phyloP scores from a whole-genome alignment of 2,797 vertebrate species.

The Chanos chanos region DNA sequence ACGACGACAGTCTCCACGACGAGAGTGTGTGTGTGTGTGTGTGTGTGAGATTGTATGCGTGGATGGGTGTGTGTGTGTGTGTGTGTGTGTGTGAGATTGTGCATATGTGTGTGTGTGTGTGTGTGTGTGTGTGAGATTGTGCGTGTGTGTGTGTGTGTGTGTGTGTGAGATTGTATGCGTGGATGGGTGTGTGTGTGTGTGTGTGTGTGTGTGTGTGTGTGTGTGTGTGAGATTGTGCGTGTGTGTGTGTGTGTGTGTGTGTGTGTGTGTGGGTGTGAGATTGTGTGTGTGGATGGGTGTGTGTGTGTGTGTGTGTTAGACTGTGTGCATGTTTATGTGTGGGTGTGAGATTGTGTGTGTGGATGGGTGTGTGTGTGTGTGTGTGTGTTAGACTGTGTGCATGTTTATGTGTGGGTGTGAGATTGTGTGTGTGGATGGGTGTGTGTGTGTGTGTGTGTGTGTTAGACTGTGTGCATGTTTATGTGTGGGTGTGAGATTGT shows the following conservation, averaged over 20 bases:
- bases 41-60: constrained; percentile 42
- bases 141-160: not conserved
- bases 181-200: constrained; percentile 39
- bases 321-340: not conserved
- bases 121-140: constrained; percentile 37
- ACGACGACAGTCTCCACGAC: too few species aligned
- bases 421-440: constrained; percentile 25
- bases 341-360: constrained; percentile 24
- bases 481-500: constrained; percentile 9
- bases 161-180: too few species aligned
- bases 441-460: not conserved
- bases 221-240: constrained; percentile 5
- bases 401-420: not conserved
- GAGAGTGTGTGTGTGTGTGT: not conserved
- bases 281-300: not conserved
- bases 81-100: constrained; percentile 24
- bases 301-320: not conserved
- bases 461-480: constrained; percentile 51
- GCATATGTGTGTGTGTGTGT: not conserved
- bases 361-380: not conserved
- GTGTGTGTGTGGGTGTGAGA: constrained; percentile 24
- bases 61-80: not conserved
- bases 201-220: not conserved
- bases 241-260: constrained; percentile 9
- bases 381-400: constrained; percentile 3